These are phyloP conservation scores for Ranitomeya variabilis DNA, from an alignment of 2,113 vertebrate species.

Conservation along the genomic window DNA sequence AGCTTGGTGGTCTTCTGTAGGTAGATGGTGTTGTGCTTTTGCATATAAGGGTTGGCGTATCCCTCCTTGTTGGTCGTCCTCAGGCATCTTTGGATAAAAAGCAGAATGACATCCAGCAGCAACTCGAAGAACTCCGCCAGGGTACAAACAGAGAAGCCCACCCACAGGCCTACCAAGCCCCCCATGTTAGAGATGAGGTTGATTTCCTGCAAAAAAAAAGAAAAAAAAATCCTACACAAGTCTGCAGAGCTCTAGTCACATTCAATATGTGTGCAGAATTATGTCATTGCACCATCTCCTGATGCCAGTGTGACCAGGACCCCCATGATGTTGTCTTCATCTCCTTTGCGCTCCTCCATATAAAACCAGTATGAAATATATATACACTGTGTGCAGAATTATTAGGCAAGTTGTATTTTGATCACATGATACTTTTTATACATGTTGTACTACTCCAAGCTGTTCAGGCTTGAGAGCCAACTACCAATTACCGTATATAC, in stretches of 20 bases:
- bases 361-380: too few species aligned
- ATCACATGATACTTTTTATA: too few species aligned
- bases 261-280: not conserved
- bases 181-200: constrained; percentile 62
- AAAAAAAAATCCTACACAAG: not conserved
- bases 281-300: too few species aligned
- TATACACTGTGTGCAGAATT: too few species aligned
- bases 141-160: constrained; percentile 61
- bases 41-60: constrained; percentile 16
- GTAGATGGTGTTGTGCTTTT: constrained; percentile 45
- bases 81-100: constrained; percentile 45
- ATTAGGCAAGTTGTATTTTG: too few species aligned
- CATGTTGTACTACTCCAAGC: too few species aligned
- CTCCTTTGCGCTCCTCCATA: too few species aligned
- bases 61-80: not conserved
- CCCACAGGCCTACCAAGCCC: constrained; percentile 61
- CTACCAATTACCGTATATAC: too few species aligned
- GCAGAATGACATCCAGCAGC: constrained; percentile 55
- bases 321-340: too few species aligned
- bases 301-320: too few species aligned
- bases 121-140: constrained; percentile 61
- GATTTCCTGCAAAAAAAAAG: constrained; percentile 48
- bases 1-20: constrained; percentile 49
- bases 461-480: too few species aligned
- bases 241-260: not conserved